phyloP scores from a whole-genome alignment of 2,888 invertebrate species.

The Parnassius orleans region DNA sequence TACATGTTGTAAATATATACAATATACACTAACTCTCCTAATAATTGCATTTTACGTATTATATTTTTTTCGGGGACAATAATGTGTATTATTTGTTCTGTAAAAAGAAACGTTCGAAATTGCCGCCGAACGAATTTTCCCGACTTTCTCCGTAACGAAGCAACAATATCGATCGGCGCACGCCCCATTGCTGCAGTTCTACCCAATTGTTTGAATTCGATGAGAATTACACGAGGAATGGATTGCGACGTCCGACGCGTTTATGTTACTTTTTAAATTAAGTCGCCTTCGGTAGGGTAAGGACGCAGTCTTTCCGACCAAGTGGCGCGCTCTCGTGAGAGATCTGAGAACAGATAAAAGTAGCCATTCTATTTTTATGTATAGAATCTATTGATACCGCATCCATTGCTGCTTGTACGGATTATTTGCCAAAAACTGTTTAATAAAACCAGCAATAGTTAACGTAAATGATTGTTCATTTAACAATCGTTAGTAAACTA shows the following conservation, averaged over 20 bases:
- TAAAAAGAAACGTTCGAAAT: conserved; percentile 48
- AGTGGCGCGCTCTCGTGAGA: conserved; percentile 80
- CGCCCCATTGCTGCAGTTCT: conserved; percentile 62
- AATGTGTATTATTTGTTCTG: conserved; percentile 18
- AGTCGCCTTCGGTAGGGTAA: conserved; percentile 66
- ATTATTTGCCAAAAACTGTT: accelerated
- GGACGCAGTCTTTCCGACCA: conserved; percentile 68
- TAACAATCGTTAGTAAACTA: conserved; percentile 13
- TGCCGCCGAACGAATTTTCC: conserved; percentile 65
- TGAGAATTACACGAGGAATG: conserved; percentile 55
- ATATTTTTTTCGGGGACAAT: conserved; percentile 8
- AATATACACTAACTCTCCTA: conserved; percentile 5
- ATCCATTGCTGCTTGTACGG: conserved; percentile 48
- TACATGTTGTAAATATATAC: too few relatives aligned
- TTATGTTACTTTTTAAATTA: conserved; percentile 58
- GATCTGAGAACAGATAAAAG: conserved; percentile 75
- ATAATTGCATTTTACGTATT: conserved; percentile 6
- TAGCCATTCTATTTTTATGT: conserved; percentile 40
- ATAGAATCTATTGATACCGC: not conserved
- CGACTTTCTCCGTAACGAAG: conserved; percentile 41
- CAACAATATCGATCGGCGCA: conserved; percentile 66
- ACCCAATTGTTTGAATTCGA: conserved; percentile 32
- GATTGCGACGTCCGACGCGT: conserved; percentile 50
- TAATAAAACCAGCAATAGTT: conserved; percentile 41
- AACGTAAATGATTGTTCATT: conserved; percentile 13